Base-by-base conservation (phyloP, 2,797 vertebrate species). In the Tiaroga cobitis region DNA sequence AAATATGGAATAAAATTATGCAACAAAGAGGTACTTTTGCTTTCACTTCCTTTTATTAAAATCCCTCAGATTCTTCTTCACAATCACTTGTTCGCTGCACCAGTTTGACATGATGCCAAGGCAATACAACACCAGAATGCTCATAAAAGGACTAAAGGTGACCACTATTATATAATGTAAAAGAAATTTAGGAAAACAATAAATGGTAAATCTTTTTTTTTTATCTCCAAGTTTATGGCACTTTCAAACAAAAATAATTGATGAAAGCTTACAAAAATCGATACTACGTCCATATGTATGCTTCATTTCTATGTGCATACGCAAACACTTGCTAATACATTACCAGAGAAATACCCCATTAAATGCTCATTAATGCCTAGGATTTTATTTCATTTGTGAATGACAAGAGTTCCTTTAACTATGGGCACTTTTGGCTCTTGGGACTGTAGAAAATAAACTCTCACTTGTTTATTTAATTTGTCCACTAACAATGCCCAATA, bases 1-100 rank as follows among this genome's bases (percentile, higher is more conserved):
- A 87, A 88, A 90, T 86, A 90, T 89, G 84, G 73, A 68, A 54
- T 49, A 77, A 67, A 87, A 85, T 86, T 90, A 78, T 88, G 82
- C 41, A 86, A 87, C 26, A 56, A 77, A 82, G 19, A 46, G 67
- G 78, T 77, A 73, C 74, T 80, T 63, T 77, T 26, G 79, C 49
- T 89, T 85, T 90, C 89, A 88, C 83, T 90, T 91, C 91, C 88
- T 88, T 86, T 87, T 86, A 76, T 21, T 59, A 34, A 49, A 67
- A 70, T 21, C 24, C 32, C 15, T 26, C 78, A 61, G 63, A 61
- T 77, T 78, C 70, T 72, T 80, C 51, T 69, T 37, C n/a, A 56
- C 67, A 72, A 70, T 10, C 39, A 70, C 10, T 26, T 41, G 49
- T 43, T 32, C 41, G 3, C 10, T 51, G 19, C 39, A 74, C 19